Evolutionary conservation across 2,797 vertebrate genomes (phyloP), one percentile per base, ranked within the genome.

Genomic region (Enteromius radiatus): DNA sequence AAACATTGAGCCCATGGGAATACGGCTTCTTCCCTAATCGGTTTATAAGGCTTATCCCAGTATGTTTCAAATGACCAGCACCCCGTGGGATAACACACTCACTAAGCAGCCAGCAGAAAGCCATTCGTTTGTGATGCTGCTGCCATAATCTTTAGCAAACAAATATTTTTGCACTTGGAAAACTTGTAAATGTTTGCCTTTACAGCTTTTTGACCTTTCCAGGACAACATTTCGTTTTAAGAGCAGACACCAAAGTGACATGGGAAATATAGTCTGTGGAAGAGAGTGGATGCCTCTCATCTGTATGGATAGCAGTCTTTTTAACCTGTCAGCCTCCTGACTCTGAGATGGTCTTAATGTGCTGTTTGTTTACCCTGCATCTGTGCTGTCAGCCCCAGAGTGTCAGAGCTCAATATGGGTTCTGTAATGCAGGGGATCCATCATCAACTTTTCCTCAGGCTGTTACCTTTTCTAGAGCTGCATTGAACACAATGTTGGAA

Each of bases 311-410:
- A 79, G 85, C 81, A 80, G 86, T 87, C 76, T 88, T 88, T 83
- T 89, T 90, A 83, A 86, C 76, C 80, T 89, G 89, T 90, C 86
- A 87, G 88, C 75, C 88, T 82, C 84, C 85, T 70, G 21, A 87
- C 89, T 87, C 86, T 77, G 84, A 87, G 84, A 83, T 86, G 86
- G 84, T 88, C 80, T 23, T 83, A 88, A 88, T 89, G 84, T 86
- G 80, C 86, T 84, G 84, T 90, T 90, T 88, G 86, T 89, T 90
- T 91, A 85, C 84, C 79, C 84, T 87, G 86, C 85, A 83, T 86
- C 83, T 90, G 84, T 88, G 85, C 84, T 76, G 75, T 74, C 56
- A 74, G 76, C 83, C 78, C 83, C 86, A 81, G 85, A 84, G 86
- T 82, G 82, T 31, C 61, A 84, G 64, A 59, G 81, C 83, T 85